Evolutionary conservation across 2,888 invertebrate genomes (phyloP).

Genomic region (Volucella bombylans): DNA sequence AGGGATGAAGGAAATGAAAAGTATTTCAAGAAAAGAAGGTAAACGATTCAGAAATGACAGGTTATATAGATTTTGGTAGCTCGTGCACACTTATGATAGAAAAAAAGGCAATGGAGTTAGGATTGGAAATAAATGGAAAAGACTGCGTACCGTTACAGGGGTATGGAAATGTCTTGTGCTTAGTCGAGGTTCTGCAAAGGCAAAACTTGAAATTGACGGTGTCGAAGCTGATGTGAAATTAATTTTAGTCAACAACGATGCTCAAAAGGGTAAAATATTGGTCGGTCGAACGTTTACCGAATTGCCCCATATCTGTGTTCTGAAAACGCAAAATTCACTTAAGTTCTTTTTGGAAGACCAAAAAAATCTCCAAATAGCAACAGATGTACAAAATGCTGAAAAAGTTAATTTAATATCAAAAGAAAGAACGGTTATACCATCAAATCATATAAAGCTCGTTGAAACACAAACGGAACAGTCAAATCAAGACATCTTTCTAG

Average conservation of each 20-base stretch:
- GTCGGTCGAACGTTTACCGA: slow-evolving; percentile 48
- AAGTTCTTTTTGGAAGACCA: slow-evolving; percentile 9
- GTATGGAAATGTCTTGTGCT: slow-evolving; percentile 30
- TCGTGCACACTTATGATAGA: slow-evolving; percentile 19
- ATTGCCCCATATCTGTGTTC: slow-evolving; percentile 28
- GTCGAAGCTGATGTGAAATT: slow-evolving; percentile 29
- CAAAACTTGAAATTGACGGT: slow-evolving; percentile 41
- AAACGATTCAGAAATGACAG: slow-evolving; percentile 30
- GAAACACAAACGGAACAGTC: slow-evolving; percentile 8
- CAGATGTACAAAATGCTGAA: neutral
- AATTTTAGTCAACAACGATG: slow-evolving; percentile 33
- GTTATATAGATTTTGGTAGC: slow-evolving; percentile 49
- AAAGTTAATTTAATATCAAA: slow-evolving; percentile 5
- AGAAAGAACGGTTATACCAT: slow-evolving; percentile 31
- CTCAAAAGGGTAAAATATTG: slow-evolving; percentile 46
- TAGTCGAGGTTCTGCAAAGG: slow-evolving; percentile 11
- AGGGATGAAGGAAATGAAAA: slow-evolving; percentile 23
- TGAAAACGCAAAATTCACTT: slow-evolving; percentile 18
- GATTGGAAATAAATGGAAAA: neutral
- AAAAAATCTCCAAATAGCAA: no score
- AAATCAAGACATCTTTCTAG: slow-evolving; percentile 2
- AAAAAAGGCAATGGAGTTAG: slow-evolving; percentile 21
- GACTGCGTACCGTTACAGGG: slow-evolving; percentile 34
- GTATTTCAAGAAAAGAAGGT: slow-evolving; percentile 32
- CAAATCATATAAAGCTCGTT: slow-evolving; percentile 16